Conservation (phyloP, 2,888 invertebrate species). For the Caenorhabditis uteleia region DNA sequence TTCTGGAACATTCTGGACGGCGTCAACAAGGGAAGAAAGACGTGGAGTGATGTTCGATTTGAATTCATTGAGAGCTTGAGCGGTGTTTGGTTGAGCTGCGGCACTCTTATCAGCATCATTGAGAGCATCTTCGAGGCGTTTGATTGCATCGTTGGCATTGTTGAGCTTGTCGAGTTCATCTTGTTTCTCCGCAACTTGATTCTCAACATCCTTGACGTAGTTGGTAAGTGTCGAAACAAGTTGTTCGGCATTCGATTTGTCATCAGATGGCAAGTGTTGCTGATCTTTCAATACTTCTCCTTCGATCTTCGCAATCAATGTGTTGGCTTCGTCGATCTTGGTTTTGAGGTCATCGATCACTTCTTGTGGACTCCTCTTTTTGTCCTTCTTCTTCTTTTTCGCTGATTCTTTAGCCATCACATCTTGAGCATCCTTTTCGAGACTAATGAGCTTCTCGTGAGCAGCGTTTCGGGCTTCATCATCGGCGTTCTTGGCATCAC, state of each 20-base stretch:
- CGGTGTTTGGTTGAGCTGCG: conserved; percentile 6
- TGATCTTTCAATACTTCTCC: conserved; percentile 7
- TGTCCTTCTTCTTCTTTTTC: conserved; percentile 10
- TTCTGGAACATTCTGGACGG: conserved; percentile 8
- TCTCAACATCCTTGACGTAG: conserved; percentile 4
- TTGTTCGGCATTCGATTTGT: conserved; percentile 8
- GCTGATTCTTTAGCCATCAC: conserved; percentile 7
- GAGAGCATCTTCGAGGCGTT: conserved; percentile 21
- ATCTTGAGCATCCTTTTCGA: conserved; percentile 24
- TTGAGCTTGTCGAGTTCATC: conserved; percentile 14
- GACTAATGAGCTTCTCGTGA: conserved; percentile 24
- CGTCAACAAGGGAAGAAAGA: conserved; percentile 10
- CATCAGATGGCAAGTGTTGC: conserved; percentile 2
- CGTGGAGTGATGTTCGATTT: conserved; percentile 11
- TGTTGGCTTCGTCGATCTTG: conserved; percentile 18
- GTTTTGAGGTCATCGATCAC: conserved; percentile 8
- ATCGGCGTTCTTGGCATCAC: conserved; percentile 1
- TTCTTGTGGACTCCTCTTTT: conserved; percentile 5
- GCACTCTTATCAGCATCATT: conserved; percentile 14
- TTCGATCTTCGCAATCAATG: conserved; percentile 11
- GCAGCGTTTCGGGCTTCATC: conserved; percentile 22
- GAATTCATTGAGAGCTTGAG: conserved; percentile 16
- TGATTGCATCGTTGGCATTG: conserved; percentile 13
- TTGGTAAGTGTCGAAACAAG: neutral
- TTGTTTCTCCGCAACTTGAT: conserved; percentile 12